A percentile compares a stretch with the other conserved stretches of the same genome.
Conservation (phyloP, 2,888 invertebrate genomes). For the Polymixis flavicincta region DNA sequence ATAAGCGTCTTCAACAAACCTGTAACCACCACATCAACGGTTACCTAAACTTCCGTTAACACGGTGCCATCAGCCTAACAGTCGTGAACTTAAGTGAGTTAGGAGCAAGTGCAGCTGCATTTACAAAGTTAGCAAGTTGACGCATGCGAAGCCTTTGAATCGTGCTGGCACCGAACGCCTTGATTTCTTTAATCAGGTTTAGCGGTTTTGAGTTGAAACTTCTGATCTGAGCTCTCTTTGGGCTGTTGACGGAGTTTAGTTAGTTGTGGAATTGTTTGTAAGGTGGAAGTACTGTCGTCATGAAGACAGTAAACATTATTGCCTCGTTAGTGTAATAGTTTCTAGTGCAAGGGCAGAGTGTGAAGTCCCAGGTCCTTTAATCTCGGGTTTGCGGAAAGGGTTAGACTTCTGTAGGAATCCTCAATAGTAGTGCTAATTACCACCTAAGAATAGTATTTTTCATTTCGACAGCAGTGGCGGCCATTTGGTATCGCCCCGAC, state of each 20-base stretch:
- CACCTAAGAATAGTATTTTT: neutral
- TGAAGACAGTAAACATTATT: neutral
- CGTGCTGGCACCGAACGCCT: constrained; percentile 48
- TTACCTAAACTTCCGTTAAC: constrained; percentile 17
- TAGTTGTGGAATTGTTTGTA: constrained; percentile 14
- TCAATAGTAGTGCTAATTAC: neutral
- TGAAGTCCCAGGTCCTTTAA: neutral
- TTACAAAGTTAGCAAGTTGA: constrained; percentile 66
- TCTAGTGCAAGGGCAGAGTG: neutral
- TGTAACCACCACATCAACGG: neutral
- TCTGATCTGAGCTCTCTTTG: constrained; percentile 29
- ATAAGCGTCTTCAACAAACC: too few species aligned
- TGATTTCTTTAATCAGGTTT: constrained; percentile 66
- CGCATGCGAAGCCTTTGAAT: constrained; percentile 60
- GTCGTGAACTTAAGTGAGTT: constrained; percentile 66
- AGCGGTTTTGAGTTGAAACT: constrained; percentile 40
- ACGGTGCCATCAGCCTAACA: constrained; percentile 23
- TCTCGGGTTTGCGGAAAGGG: too few species aligned
- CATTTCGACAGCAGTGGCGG: too few species aligned
- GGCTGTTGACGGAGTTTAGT: constrained; percentile 12
- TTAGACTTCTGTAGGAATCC: neutral
- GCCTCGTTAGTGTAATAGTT: neutral
- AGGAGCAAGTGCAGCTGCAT: constrained; percentile 65
- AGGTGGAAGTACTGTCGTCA: neutral
- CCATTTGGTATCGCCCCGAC: too few species aligned